Base-by-base conservation (phyloP, 2,113 vertebrate genomes). In the Zosterops lateralis region DNA sequence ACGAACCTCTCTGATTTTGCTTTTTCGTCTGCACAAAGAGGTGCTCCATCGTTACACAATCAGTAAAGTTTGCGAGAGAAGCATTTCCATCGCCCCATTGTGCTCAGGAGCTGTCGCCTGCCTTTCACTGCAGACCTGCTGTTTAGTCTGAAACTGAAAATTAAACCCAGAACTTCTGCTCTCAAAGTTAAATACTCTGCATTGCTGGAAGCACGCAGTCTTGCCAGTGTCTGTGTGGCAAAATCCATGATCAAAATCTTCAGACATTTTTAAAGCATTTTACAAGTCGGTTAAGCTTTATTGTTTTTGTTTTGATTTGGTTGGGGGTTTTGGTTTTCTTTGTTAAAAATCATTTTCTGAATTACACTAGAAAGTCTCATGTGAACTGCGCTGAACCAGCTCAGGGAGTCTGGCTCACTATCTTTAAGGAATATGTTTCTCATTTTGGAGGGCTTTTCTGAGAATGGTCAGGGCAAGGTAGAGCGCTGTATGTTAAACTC, bases 131-230 rank as follows among this genome's bases (percentile, higher is more conserved):
- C 88, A 97, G 94, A 96, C 91, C 81, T 71, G 89, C 93, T 97
- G 93, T 96, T 97, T 97, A 97, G 93, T 97, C 97, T 97, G 94
- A 96, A 96, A 84, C 87, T 86, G 93, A 89, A 97, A 97, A 97
- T 97, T 94, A 97, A 97, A 97, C 85, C 91, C 95, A 95, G 96
- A 97, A 84, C 86, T 95, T 96, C 75, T 66, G 89, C 89, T 92
- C 83, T 95, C 71, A 51, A n/a, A 80, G 56, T 96, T 94, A 86
- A 96, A 89, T 93, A 40, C 56, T 82, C 22, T 64, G 60, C 67
- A 38, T 96, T 85, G 86, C 79, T 88, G 95, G 80, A 84, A 93
- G 82, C 51, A 45, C 14, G 12, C 60, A 84, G 79, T 64, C 85
- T 92, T 78, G 66, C 90, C 76, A 89, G 17, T 86, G 91, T 94